Conservation (phyloP, 2,797 vertebrate genomes). For the Oryzias dopingdopingensis region DNA sequence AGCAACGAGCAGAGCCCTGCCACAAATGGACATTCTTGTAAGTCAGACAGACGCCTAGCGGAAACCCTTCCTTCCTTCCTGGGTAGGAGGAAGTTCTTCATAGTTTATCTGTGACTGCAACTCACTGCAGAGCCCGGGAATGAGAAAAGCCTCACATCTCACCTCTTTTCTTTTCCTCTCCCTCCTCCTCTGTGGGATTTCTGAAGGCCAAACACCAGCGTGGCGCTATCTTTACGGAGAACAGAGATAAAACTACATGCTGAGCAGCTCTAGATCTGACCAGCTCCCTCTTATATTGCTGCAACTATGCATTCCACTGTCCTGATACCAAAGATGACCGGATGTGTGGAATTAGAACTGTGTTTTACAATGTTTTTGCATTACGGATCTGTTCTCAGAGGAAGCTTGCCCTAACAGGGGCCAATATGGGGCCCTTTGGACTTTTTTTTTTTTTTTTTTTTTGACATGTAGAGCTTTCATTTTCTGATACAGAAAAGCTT, state of each 20-base stretch:
- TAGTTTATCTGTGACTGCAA: slow-evolving; percentile 55
- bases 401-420: slow-evolving; percentile 60
- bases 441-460: slow-evolving; percentile 20
- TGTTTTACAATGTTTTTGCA: slow-evolving; percentile 65
- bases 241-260: slow-evolving; percentile 60
- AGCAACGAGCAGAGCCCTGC: slow-evolving; percentile 59
- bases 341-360: slow-evolving; percentile 76
- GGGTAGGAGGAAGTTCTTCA: slow-evolving; percentile 68
- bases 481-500: slow-evolving; percentile 28
- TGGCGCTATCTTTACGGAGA: slow-evolving; percentile 58
- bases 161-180: slow-evolving; percentile 30
- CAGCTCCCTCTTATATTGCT: slow-evolving; percentile 69
- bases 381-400: slow-evolving; percentile 49
- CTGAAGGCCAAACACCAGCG: slow-evolving; percentile 58
- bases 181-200: slow-evolving; percentile 42
- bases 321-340: slow-evolving; percentile 91
- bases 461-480: slow-evolving; percentile 19
- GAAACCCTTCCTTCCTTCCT: slow-evolving; percentile 73
- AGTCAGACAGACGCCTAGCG: slow-evolving; percentile 74
- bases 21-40: slow-evolving; percentile 75
- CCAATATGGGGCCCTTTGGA: slow-evolving; percentile 58
- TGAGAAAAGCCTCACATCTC: slow-evolving; percentile 55
- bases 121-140: slow-evolving; percentile 63
- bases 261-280: slow-evolving; percentile 65
- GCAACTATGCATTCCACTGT: slow-evolving; percentile 92